Percentiles rank a stretch among this genome's conserved stretches.
Evolutionary conservation across 2,797 vertebrate genomes (phyloP).

Genomic region (Anas georgica): DNA sequence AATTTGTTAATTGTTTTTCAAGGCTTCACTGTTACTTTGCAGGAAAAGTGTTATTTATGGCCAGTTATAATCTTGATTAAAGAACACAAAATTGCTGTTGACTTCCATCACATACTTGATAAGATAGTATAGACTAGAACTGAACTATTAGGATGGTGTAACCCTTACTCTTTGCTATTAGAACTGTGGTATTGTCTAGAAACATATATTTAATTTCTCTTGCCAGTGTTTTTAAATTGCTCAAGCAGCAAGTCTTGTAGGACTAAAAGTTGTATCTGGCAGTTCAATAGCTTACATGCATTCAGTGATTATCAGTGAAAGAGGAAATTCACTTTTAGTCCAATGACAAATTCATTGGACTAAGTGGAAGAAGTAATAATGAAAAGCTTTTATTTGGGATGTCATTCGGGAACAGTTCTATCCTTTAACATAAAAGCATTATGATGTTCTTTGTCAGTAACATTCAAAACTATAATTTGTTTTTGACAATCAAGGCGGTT

Average conservation of each 20-base stretch:
- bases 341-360: neutral
- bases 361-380: neutral
- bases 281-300: neutral
- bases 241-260: neutral
- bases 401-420: neutral
- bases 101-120: neutral
- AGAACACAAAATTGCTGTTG: constrained; percentile 13
- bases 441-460: neutral
- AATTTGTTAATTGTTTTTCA: neutral
- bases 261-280: neutral
- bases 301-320: neutral
- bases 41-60: constrained; percentile 16
- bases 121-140: neutral
- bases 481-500: constrained; percentile 16
- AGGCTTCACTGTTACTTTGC: neutral
- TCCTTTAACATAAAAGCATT: neutral
- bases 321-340: neutral
- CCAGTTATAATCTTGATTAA: constrained; percentile 35
- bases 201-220: neutral
- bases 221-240: neutral
- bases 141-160: neutral
- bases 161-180: neutral
- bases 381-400: constrained; percentile 31
- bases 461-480: constrained; percentile 20
- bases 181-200: neutral